These are phyloP conservation scores for Hydrotaea diabolus DNA, from an alignment of 2,888 invertebrate genomes.

Conservation along the genomic window DNA sequence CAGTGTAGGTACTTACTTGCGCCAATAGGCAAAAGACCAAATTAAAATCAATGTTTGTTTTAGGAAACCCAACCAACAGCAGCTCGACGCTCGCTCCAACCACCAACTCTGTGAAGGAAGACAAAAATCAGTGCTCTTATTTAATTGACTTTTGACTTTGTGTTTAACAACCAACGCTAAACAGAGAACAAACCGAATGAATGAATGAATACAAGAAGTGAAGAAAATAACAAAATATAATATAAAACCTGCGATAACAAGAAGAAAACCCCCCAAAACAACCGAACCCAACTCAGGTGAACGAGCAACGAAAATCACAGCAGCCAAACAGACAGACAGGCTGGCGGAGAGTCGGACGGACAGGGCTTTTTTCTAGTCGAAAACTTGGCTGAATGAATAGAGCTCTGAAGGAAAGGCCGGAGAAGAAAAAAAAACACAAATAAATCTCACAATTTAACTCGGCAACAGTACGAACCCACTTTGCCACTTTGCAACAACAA, in stretches of 20 bases:
- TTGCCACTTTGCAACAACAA: conserved; percentile 25
- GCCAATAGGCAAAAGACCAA: no score
- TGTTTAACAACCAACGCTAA: conserved; percentile 67
- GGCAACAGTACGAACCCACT: conserved; percentile 16
- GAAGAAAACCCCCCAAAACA: conserved; percentile 26
- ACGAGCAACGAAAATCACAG: not conserved
- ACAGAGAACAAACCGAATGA: conserved; percentile 68
- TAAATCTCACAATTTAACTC: conserved; percentile 62
- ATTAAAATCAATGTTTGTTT: conserved; percentile 66
- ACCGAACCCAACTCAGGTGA: conserved; percentile 59
- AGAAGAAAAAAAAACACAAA: conserved; percentile 50
- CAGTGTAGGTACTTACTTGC: no score
- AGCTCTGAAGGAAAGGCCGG: not conserved
- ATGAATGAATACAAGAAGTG: conserved; percentile 22
- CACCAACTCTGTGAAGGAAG: conserved; percentile 56
- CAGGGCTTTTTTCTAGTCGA: conserved; percentile 2
- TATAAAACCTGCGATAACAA: conserved; percentile 49
- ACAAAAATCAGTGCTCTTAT: conserved; percentile 76
- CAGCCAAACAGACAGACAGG: conserved; percentile 13
- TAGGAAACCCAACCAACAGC: conserved; percentile 53
- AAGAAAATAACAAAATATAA: conserved; percentile 45
- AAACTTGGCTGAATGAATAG: conserved; percentile 5
- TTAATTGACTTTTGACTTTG: conserved; percentile 79
- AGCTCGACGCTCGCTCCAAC: conserved; percentile 10
- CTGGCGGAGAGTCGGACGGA: conserved; percentile 20